phyloP scores from a whole-genome alignment of 2,797 vertebrate genomes.

The Trichosurus vulpecula region DNA sequence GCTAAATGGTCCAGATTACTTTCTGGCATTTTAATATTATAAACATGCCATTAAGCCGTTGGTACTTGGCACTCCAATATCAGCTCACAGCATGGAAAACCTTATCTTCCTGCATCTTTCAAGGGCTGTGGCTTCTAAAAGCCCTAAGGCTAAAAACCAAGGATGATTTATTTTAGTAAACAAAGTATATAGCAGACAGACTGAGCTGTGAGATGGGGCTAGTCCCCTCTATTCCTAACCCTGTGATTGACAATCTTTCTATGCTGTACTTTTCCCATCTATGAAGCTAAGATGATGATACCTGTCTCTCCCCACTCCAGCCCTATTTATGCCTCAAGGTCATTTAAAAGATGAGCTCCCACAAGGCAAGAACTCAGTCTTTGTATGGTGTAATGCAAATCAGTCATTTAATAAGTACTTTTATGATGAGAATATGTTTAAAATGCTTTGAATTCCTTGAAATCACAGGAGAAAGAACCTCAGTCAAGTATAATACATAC shows the following conservation, averaged over 20 bases:
- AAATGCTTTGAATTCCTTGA: background rate
- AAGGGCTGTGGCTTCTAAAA: conserved; percentile 9
- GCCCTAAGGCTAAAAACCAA: background rate
- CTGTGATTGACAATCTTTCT: background rate
- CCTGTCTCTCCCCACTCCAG: background rate
- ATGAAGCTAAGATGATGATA: background rate
- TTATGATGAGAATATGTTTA: background rate
- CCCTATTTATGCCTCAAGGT: background rate
- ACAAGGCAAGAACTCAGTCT: background rate
- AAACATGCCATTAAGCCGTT: background rate
- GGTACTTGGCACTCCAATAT: background rate
- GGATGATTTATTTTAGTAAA: conserved; percentile 22
- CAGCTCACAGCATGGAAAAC: background rate
- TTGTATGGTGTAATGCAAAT: background rate
- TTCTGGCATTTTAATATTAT: background rate
- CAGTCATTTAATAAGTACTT: conserved; percentile 22
- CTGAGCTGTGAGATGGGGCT: background rate
- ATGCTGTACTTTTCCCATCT: background rate
- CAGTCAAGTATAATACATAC: background rate
- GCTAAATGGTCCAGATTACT: background rate
- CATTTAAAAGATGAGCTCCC: background rate
- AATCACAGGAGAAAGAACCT: background rate
- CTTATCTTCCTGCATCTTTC: background rate
- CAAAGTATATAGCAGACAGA: background rate
- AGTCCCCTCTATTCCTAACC: background rate